Conservation (phyloP, 2,113 vertebrate species). For the Oceanites oceanicus region DNA sequence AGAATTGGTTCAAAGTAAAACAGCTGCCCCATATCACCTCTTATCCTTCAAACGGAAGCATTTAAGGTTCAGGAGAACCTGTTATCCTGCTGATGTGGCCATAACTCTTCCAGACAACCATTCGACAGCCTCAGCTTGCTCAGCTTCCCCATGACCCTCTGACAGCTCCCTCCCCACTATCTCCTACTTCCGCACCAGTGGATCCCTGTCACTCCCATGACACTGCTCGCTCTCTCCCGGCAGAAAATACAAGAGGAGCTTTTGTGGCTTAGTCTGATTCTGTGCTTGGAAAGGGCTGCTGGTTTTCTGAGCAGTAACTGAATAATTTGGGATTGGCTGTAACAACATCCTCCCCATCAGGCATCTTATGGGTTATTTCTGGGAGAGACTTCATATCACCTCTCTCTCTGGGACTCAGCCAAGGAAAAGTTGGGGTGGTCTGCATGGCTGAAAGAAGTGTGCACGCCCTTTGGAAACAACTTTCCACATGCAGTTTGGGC, state of each 20-base stretch:
- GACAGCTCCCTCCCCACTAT: background rate
- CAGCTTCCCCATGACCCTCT: background rate
- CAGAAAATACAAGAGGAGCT: background rate
- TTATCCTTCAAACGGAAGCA: background rate
- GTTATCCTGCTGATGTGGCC: slow-evolving; percentile 4
- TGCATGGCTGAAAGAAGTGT: background rate
- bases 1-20: slow-evolving; percentile 44
- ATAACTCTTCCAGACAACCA: slow-evolving; percentile 29
- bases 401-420: background rate
- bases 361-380: background rate
- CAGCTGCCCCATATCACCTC: background rate
- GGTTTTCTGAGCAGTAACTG: background rate
- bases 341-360: background rate
- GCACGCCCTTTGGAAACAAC: background rate
- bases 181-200: background rate
- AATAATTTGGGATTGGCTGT: background rate
- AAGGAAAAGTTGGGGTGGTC: background rate
- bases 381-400: background rate
- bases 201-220: background rate
- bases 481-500: background rate
- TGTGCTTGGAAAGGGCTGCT: background rate
- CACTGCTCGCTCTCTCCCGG: background rate
- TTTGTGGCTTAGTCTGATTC: background rate
- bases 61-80: slow-evolving; percentile 32
- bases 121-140: background rate